phyloP scores from a whole-genome alignment of 2,888 invertebrate species.

The Chorisops tibialis region DNA sequence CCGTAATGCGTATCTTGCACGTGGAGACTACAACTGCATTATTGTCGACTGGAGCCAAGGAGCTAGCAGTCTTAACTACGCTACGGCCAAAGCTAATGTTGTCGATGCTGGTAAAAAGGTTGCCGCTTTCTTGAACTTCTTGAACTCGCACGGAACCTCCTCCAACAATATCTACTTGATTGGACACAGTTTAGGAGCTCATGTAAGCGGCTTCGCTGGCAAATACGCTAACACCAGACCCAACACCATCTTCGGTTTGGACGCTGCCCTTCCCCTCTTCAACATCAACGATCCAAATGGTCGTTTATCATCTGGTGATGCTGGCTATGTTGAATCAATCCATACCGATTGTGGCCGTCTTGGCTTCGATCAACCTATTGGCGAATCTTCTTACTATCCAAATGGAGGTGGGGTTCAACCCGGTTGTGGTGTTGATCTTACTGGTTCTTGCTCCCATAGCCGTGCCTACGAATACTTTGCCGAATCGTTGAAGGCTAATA shows the following conservation, averaged over 20 bases:
- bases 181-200: slow-evolving; percentile 60
- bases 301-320: slow-evolving; percentile 32
- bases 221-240: slow-evolving; percentile 54
- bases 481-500: slow-evolving; percentile 46
- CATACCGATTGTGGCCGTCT: slow-evolving; percentile 37
- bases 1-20: slow-evolving; percentile 54
- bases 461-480: slow-evolving; percentile 51
- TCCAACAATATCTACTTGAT: slow-evolving; percentile 54
- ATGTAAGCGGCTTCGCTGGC: slow-evolving; percentile 58
- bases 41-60: slow-evolving; percentile 61
- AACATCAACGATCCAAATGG: slow-evolving; percentile 37
- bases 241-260: slow-evolving; percentile 54
- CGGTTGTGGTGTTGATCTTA: slow-evolving; percentile 40
- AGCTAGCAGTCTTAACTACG: slow-evolving; percentile 55
- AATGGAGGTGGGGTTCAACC: slow-evolving; percentile 39
- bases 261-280: slow-evolving; percentile 39
- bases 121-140: slow-evolving; percentile 43
- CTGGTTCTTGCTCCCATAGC: slow-evolving; percentile 51
- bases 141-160: slow-evolving; percentile 53
- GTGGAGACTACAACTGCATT: slow-evolving; percentile 59
- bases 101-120: slow-evolving; percentile 39
- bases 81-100: slow-evolving; percentile 53
- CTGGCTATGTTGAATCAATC: slow-evolving; percentile 37
- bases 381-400: slow-evolving; percentile 39
- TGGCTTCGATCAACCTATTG: slow-evolving; percentile 35